Percentiles rank a stretch among this genome's conserved stretches.
Conservation (phyloP, 1,140 invertebrate species). For the Lamellibrachia luymesi region DNA sequence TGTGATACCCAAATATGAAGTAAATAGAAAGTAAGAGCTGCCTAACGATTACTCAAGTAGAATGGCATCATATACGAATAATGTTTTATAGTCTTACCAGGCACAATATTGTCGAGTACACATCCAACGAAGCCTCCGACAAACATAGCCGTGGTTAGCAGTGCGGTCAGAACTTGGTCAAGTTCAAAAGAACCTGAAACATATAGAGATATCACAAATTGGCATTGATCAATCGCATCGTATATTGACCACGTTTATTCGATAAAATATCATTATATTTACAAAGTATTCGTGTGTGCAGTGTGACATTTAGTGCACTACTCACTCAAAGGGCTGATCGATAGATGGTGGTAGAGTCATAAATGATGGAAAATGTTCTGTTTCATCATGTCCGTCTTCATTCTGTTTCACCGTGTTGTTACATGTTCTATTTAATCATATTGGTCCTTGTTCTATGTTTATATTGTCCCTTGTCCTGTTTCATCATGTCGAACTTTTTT, state of each 20-base stretch:
- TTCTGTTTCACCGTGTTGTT: no score
- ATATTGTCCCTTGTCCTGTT: no score
- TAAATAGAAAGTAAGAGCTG: background rate
- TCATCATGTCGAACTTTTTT: background rate
- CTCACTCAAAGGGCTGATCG: no score
- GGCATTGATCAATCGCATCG: background rate
- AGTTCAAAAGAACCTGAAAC: conserved; percentile 53
- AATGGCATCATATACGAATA: background rate
- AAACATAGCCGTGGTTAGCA: conserved; percentile 81
- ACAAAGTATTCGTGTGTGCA: no score
- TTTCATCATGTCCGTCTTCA: no score
- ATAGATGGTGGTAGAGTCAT: no score
- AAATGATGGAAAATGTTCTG: no score
- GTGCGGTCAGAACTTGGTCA: conserved; percentile 74
- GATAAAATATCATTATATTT: background rate
- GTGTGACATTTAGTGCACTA: no score
- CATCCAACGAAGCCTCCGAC: conserved; percentile 78
- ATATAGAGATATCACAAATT: background rate
- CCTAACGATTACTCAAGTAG: background rate
- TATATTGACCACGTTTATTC: background rate
- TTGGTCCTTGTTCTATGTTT: background rate
- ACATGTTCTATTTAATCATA: no score
- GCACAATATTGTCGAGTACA: conserved; percentile 80
- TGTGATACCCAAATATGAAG: no score
- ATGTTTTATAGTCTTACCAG: conserved; percentile 63